phyloP scores from a whole-genome alignment of 2,113 vertebrate genomes.

The Ceyx melanurus region DNA sequence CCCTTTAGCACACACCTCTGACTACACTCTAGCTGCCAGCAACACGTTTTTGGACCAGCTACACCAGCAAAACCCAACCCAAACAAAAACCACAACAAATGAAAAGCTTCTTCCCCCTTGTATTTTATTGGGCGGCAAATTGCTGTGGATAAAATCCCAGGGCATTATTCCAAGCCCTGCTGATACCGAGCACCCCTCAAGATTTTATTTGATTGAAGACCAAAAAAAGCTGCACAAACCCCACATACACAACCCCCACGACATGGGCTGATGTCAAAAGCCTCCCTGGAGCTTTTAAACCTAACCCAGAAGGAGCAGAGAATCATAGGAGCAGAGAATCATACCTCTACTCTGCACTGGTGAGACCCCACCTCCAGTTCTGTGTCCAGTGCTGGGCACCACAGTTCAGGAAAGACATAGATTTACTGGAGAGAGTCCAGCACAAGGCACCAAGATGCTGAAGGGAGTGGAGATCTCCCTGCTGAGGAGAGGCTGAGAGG shows the following conservation, averaged over 20 bases:
- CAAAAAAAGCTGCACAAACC: background rate
- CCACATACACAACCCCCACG: rapidly evolving
- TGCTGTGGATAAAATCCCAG: background rate
- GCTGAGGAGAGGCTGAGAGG: too few species aligned
- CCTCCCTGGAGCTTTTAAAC: background rate
- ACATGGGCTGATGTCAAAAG: background rate
- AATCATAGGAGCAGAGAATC: too few species aligned
- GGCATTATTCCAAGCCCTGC: background rate
- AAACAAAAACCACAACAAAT: background rate
- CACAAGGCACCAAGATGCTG: too few species aligned
- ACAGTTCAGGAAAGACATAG: too few species aligned
- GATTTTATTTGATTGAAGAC: background rate
- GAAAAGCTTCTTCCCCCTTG: rapidly evolving
- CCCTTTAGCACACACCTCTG: background rate
- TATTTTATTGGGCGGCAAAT: background rate
- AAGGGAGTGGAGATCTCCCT: too few species aligned
- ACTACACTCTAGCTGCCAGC: background rate
- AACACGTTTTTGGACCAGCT: background rate
- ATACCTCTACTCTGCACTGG: too few species aligned
- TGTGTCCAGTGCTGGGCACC: too few species aligned
- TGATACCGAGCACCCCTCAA: background rate
- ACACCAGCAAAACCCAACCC: background rate
- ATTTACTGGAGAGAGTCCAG: too few species aligned
- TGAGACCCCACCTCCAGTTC: too few species aligned
- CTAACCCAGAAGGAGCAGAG: background rate